A percentile compares a stretch with the other conserved stretches of the same genome.
phyloP scores from a whole-genome alignment of 2,888 invertebrate species.

The Amblyjoppa fuscipennis region DNA sequence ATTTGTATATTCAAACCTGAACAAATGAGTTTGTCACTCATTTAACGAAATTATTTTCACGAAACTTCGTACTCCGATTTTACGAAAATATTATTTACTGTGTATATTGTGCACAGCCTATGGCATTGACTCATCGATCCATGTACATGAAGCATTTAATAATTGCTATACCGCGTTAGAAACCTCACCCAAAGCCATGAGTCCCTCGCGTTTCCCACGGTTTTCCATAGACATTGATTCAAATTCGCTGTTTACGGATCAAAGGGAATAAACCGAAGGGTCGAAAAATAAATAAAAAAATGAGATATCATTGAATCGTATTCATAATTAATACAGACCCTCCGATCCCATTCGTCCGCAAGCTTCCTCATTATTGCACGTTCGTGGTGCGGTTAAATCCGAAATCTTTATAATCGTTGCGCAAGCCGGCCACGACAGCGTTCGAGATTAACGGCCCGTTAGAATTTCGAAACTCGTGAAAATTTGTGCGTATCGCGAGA shows the following conservation, averaged over 20 bases:
- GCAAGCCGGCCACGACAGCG: neutral
- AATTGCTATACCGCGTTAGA: neutral
- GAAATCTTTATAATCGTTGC: constrained; percentile 39
- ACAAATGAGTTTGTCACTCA: no score
- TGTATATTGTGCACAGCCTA: no score
- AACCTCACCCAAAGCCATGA: neutral
- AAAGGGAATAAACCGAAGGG: constrained; percentile 44
- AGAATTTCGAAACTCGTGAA: constrained; percentile 19
- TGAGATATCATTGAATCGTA: constrained; percentile 24
- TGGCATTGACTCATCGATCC: neutral
- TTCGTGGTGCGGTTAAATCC: neutral
- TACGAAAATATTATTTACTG: no score
- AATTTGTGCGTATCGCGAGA: constrained; percentile 16
- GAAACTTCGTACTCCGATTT: no score
- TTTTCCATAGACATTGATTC: neutral
- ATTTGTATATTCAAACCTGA: no score
- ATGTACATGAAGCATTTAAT: neutral
- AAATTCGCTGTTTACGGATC: constrained; percentile 49
- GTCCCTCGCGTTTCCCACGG: neutral
- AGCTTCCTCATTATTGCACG: constrained; percentile 10
- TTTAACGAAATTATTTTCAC: no score
- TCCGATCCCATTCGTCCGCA: constrained; percentile 17
- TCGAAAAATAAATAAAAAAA: constrained; percentile 13
- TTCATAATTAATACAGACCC: constrained; percentile 43
- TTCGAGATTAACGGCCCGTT: neutral